A percentile compares a stretch with the other conserved stretches of the same genome.
These are phyloP conservation scores for Leptinotarsa lineolata DNA, from an alignment of 1,140 invertebrate genomes.

Conservation along the genomic window DNA sequence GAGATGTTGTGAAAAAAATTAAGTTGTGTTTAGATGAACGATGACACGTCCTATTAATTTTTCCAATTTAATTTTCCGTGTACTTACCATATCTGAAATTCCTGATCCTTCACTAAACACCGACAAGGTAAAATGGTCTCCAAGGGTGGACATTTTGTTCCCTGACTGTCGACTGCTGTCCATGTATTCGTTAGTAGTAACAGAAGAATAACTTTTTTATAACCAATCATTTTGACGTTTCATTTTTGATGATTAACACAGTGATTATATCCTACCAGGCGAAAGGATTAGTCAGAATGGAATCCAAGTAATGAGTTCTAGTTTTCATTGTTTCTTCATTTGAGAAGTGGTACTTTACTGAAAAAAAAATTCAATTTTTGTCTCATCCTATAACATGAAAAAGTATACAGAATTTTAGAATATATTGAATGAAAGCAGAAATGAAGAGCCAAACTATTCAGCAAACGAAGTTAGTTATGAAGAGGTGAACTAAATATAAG, in stretches of 20 bases:
- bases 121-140: constrained; percentile 70
- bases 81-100: constrained; percentile 71
- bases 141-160: constrained; percentile 62
- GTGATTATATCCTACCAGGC: neutral
- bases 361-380: neutral
- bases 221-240: neutral
- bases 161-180: neutral
- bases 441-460: too few relatives aligned
- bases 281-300: neutral
- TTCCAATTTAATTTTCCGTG: too few relatives aligned
- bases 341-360: neutral
- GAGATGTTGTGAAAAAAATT: too few relatives aligned
- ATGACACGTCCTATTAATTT: too few relatives aligned
- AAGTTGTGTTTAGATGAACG: too few relatives aligned
- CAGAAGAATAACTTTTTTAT: constrained; percentile 4
- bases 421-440: too few relatives aligned
- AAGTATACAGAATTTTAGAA: too few relatives aligned
- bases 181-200: too few relatives aligned
- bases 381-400: neutral
- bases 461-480: too few relatives aligned
- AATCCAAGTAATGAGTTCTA: neutral
- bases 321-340: neutral
- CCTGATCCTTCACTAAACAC: constrained; percentile 66
- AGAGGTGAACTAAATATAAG: too few relatives aligned
- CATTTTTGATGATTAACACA: neutral